Evolutionary conservation across 2,888 invertebrate species (phyloP), one percentile per base, ranked within the genome.

Genomic region (Parelbella ahira): DNA sequence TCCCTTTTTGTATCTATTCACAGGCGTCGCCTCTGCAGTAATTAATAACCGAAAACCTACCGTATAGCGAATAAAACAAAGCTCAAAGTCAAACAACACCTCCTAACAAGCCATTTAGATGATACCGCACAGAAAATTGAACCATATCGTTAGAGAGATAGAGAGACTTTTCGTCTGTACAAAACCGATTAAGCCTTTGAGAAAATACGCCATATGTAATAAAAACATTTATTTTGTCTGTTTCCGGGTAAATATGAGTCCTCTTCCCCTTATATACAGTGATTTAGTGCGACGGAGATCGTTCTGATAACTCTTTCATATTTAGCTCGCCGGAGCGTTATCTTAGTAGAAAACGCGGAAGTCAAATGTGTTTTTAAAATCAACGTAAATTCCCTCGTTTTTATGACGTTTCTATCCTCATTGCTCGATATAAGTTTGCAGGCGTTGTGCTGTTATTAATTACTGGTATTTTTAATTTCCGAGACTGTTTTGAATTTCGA

Each of bases 171-270:
- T 27, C 4, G 12, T 23, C 19, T 24, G 24, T n/a, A 2, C 20
- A 12, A 2, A 24, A 20, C 10, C 19, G 15, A 25, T 74, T 72
- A 69, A 66, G 74, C 75, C 75, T 79, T 71, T 63, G 82, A 87
- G 86, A 84, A 83, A 81, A 78, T 72, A 75, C 81, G 79, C 71
- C 78, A 82, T 83, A 84, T 86, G 84, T 86, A 86, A 86, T 82
- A 80, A 83, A 84, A 86, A 86, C 84, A 83, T 86, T 84, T 86
- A 83, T 87, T 86, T 83, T 80, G 80, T 76, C 75, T 82, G 84
- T 83, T 82, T 79, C 75, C 67, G 74, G 79, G 84, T 86, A 86
- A 82, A 84, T 80, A 81, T 69, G 70, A 78, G 69, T 73, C 70
- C 75, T 76, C 77, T 83, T 76, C 81, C 86, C 84, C 84, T 77